A percentile compares a stretch with the other conserved stretches of the same genome.
Conservation (phyloP, 2,888 invertebrate species). For the Leptopilina drosophilae region DNA sequence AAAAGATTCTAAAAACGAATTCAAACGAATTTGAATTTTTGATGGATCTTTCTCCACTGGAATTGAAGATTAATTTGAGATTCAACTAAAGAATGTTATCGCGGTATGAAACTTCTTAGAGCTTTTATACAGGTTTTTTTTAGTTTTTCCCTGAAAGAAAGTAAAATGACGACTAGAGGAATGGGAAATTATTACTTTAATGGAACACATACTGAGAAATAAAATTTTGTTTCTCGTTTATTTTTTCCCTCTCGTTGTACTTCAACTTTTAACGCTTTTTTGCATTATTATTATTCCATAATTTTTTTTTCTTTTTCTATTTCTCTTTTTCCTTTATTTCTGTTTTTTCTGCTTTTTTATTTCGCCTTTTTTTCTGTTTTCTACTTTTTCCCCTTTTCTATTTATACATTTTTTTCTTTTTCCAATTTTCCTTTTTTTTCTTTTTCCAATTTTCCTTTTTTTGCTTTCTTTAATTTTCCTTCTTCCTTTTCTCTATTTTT, state of each 20-base stretch:
- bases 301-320: no score
- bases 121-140: background rate
- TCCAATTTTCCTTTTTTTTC: no score
- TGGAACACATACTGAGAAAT: constrained; percentile 21
- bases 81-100: background rate
- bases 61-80: background rate
- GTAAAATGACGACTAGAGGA: background rate
- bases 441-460: no score
- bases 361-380: no score
- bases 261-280: constrained; percentile 1
- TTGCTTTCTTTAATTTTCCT: background rate
- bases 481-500: background rate
- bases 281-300: background rate
- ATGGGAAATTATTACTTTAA: constrained; percentile 35
- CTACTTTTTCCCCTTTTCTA: no score
- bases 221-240: background rate
- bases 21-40: no score
- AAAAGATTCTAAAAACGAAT: no score
- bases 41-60: background rate
- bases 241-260: background rate
- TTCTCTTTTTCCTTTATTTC: no score
- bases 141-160: background rate
- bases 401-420: no score
- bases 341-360: no score
- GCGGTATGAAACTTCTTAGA: background rate